These are phyloP conservation scores for Pangasius macronema DNA, from an alignment of 2,797 vertebrate species.

Conservation along the genomic window DNA sequence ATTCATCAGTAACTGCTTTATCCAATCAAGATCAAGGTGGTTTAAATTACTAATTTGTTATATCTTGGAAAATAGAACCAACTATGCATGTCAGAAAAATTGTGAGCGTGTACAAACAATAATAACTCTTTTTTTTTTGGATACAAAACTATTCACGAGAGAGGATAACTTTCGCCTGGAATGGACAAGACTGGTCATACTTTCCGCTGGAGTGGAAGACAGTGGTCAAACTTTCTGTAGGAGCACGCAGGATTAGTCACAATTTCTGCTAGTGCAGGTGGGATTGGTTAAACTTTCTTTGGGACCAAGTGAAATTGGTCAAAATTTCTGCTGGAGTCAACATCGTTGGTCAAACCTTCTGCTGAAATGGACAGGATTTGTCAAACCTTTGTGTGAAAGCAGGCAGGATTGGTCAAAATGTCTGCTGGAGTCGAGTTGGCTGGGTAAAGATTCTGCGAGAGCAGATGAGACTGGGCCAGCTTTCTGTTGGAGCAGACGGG, in stretches of 20 bases:
- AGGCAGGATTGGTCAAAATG: not conserved
- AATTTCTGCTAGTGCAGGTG: not conserved
- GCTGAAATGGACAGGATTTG: not conserved
- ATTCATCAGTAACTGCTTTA: not conserved
- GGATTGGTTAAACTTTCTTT: not conserved
- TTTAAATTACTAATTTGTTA: not conserved
- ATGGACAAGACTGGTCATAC: not conserved
- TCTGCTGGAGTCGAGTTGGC: not conserved
- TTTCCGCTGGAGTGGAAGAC: not conserved
- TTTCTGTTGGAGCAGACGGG: not conserved
- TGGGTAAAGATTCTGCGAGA: not conserved
- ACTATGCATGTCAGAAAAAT: not conserved
- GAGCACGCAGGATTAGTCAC: not conserved
- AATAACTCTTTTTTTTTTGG: not conserved
- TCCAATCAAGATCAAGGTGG: not conserved
- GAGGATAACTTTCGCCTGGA: not conserved
- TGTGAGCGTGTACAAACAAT: not conserved
- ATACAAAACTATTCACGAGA: not conserved
- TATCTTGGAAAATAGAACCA: not conserved
- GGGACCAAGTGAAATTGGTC: not conserved
- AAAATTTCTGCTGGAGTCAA: not conserved
- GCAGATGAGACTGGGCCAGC: not conserved
- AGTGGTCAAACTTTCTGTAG: not conserved
- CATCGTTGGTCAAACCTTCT: not conserved
- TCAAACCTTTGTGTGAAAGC: not conserved